These are phyloP conservation scores for Alfaro cultratus DNA, from an alignment of 2,797 vertebrate genomes.

Conservation along the genomic window DNA sequence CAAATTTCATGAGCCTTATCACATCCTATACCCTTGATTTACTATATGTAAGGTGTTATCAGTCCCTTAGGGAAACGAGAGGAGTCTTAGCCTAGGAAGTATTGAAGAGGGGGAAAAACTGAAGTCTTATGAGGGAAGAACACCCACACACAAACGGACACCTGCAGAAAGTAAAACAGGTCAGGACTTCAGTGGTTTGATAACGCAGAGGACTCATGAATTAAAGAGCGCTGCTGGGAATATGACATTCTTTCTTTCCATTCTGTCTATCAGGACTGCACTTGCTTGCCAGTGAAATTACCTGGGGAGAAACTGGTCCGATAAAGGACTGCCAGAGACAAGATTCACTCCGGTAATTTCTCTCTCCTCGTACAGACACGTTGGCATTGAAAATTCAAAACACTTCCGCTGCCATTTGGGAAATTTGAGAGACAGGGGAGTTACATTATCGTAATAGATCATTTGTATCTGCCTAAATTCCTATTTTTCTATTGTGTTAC, in stretches of 20 bases:
- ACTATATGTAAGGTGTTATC: slow-evolving; percentile 74
- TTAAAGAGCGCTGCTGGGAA: slow-evolving; percentile 78
- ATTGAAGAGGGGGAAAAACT: slow-evolving; percentile 52
- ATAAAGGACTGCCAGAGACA: slow-evolving; percentile 75
- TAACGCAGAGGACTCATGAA: slow-evolving; percentile 81
- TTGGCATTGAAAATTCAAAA: slow-evolving; percentile 69
- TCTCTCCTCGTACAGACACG: slow-evolving; percentile 62
- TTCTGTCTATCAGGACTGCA: slow-evolving; percentile 77
- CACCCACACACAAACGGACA: slow-evolving; percentile 74
- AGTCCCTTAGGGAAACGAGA: slow-evolving; percentile 58
- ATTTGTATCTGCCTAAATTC: slow-evolving; percentile 69
- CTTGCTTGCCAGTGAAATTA: slow-evolving; percentile 73
- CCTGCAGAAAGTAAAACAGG: slow-evolving; percentile 81
- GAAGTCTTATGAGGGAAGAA: slow-evolving; percentile 66
- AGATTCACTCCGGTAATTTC: slow-evolving; percentile 73
- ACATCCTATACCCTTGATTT: slow-evolving; percentile 65
- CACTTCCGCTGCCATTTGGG: slow-evolving; percentile 60
- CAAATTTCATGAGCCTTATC: slow-evolving; percentile 71
- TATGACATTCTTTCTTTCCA: slow-evolving; percentile 79
- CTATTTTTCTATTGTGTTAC: slow-evolving; percentile 57
- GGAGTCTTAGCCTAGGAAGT: slow-evolving; percentile 58
- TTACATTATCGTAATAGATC: slow-evolving; percentile 70
- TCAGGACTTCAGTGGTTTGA: slow-evolving; percentile 79
- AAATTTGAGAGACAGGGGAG: slow-evolving; percentile 62
- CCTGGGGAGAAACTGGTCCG: slow-evolving; percentile 71